Percentiles rank a stretch among this genome's conserved stretches.
phyloP scores from a whole-genome alignment of 2,888 invertebrate species.

The Drepanosiphum platanoidis region DNA sequence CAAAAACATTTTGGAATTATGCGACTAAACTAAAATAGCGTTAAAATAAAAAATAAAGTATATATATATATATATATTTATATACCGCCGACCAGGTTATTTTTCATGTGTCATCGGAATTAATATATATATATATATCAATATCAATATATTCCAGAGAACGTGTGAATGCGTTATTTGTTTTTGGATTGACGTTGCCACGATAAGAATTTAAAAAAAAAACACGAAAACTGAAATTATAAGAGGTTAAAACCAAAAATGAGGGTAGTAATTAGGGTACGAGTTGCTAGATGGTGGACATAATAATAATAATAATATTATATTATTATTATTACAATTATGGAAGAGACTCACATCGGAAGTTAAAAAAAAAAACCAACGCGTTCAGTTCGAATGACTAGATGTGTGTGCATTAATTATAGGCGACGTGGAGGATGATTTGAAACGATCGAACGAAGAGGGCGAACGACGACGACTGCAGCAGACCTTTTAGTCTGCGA shows the following conservation, averaged over 20 bases:
- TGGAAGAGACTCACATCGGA: neutral
- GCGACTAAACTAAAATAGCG: slow-evolving; percentile 56
- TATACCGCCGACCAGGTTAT: slow-evolving; percentile 9
- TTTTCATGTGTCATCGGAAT: neutral
- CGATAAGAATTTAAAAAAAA: no score
- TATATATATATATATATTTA: slow-evolving; percentile 16
- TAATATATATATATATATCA: neutral
- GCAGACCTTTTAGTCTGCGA: neutral
- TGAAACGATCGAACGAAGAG: neutral
- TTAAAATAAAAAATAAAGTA: slow-evolving; percentile 8
- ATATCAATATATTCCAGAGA: neutral
- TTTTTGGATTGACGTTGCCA: neutral
- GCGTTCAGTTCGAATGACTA: slow-evolving; percentile 19
- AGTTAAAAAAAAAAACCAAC: neutral
- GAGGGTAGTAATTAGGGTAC: no score
- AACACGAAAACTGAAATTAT: neutral
- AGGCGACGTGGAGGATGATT: neutral
- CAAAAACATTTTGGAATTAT: slow-evolving; percentile 51
- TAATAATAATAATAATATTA: no score
- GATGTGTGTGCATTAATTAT: slow-evolving; percentile 28
- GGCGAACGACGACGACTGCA: no score
- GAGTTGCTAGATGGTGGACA: neutral
- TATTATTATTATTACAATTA: no score
- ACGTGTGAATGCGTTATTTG: neutral
- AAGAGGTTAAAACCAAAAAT: neutral